Base-by-base conservation (phyloP, 2,113 vertebrate species). In the Ceyx cyanopectus region DNA sequence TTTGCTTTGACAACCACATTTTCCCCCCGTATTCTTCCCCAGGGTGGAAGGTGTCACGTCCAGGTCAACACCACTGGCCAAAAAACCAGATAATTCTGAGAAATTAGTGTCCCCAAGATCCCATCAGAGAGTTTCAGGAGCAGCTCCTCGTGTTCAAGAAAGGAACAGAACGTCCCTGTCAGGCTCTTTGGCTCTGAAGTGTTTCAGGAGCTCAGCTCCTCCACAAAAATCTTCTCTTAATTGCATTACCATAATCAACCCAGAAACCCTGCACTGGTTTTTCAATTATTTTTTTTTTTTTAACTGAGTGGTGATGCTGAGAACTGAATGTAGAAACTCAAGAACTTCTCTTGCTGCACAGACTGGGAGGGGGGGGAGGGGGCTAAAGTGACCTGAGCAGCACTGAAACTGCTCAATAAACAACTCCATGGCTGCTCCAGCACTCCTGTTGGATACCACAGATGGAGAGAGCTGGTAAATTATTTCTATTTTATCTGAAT, bases 11-110 rank as follows among this genome's bases (percentile, higher is more conserved):
- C 14, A 37, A 3, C 5, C 0, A 0, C n/a, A 3, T 37, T 76
- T 65, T 67, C 37, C 37, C 37, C 75, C 58, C 15, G 10, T 10
- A 8, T 58, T 26, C 26, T 14, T 53, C 45, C 51, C 40, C 65
- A 18, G 0, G 0, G 46, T 19, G 27, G 29, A 13, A 43, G 32
- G 12, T 11, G 21, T 32, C 57, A 9, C 0, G 0, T 62, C 24
- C 65, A 54, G 34, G 60, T 78, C 65, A 57, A 82, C 0, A 65
- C 8, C 32, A 79, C 67, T 15, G 62, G 66, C 20, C 72, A 79
- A 79, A 20, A 20, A 60, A 60, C 24, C 16, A 5, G 22, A 43
- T 7, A 34, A 23, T 73, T 66, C 51, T 56, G 16, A 72, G 68
- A 67, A 83, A 54, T 14, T 48, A 30, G 21, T 16, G 46, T 18